These are phyloP conservation scores for Drosophila equinoxialis DNA, from an alignment of 1,140 invertebrate species.

Conservation along the genomic window DNA sequence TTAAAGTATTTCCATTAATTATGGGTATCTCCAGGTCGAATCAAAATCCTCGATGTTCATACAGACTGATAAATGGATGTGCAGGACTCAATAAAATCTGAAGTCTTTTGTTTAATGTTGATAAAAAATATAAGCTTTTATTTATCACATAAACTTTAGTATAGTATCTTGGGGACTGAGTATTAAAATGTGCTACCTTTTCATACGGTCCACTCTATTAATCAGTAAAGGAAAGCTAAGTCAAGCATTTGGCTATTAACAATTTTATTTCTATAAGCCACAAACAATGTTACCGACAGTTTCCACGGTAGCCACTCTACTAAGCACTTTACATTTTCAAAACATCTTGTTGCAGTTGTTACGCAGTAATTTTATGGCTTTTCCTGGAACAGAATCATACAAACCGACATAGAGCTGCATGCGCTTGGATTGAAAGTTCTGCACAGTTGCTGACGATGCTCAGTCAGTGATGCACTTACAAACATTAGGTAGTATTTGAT, in stretches of 20 bases:
- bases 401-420: conserved; percentile 68
- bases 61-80: too few relatives aligned
- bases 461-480: conserved; percentile 62
- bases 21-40: too few relatives aligned
- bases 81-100: too few relatives aligned
- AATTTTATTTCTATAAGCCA: conserved; percentile 80
- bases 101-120: too few relatives aligned
- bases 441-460: conserved; percentile 42
- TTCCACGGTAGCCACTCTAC: conserved; percentile 23
- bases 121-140: too few relatives aligned
- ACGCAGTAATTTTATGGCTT: conserved; percentile 81
- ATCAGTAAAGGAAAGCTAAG: conserved; percentile 68
- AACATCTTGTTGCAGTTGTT: conserved; percentile 82
- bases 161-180: not conserved
- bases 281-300: conserved; percentile 73
- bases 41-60: too few relatives aligned
- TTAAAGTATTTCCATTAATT: too few relatives aligned
- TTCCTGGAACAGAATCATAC: conserved; percentile 80
- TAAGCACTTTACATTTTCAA: conserved; percentile 58
- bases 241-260: conserved; percentile 80
- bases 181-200: not conserved
- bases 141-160: not conserved
- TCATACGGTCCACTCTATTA: conserved; percentile 38
- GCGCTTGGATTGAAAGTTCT: conserved; percentile 49
- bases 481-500: conserved; percentile 37